phyloP scores from a whole-genome alignment of 2,888 invertebrate genomes.

The Acrobasis suavella region DNA sequence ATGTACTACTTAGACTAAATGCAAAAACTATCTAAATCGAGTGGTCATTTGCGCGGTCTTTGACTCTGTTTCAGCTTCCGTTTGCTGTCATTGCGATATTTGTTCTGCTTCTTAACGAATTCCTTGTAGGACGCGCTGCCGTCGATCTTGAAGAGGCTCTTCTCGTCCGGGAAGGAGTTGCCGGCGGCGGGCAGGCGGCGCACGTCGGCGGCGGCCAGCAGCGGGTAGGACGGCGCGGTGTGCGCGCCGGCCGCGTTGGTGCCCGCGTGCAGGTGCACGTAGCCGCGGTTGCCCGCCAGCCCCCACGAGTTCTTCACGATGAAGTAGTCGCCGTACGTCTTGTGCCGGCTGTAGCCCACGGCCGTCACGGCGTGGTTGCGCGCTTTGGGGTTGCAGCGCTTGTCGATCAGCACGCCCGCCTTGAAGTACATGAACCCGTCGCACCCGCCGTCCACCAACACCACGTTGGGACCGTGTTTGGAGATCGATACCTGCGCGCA shows the following conservation, averaged over 20 bases:
- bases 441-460: conserved; percentile 54
- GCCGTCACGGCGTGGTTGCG: conserved; percentile 64
- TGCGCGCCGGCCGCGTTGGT: conserved; percentile 68
- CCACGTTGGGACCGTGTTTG: conserved; percentile 62
- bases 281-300: conserved; percentile 55
- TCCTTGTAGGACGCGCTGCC: neutral
- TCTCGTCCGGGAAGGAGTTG: conserved; percentile 15
- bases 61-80: neutral
- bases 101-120: neutral
- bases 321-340: conserved; percentile 53
- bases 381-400: conserved; percentile 43
- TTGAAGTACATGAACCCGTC: conserved; percentile 54
- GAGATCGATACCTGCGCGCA: conserved; percentile 58
- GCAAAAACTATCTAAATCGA: neutral
- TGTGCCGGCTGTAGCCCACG: conserved; percentile 63
- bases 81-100: neutral
- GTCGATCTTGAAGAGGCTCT: conserved; percentile 10
- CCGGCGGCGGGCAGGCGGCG: conserved; percentile 26
- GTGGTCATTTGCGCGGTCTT: neutral
- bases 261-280: conserved; percentile 55
- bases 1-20: neutral
- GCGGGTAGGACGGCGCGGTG: conserved; percentile 56
- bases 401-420: conserved; percentile 57
- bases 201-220: conserved; percentile 52
- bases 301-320: conserved; percentile 71